Evolutionary conservation across 2,113 vertebrate genomes (phyloP).

Genomic region (Baryphthengus martii): DNA sequence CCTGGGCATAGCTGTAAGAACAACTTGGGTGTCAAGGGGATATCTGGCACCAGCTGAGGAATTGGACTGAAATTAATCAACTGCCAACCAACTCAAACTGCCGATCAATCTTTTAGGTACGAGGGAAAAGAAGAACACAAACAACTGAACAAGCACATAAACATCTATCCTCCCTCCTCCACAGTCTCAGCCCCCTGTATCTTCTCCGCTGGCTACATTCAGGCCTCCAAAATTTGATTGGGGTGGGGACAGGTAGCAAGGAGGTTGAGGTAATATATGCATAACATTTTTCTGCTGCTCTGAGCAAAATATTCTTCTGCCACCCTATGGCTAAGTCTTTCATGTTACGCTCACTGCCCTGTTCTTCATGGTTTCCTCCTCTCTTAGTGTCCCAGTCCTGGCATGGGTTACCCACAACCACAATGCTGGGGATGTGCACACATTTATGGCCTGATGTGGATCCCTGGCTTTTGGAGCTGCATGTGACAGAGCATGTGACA

Average conservation of each 20-base stretch:
- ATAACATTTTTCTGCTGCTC: not conserved
- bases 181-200: not conserved
- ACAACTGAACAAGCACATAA: not conserved
- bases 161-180: not conserved
- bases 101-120: not conserved
- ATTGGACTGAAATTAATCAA: not conserved
- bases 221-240: not conserved
- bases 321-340: not conserved
- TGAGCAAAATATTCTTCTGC: not conserved
- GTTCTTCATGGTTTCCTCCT: not conserved
- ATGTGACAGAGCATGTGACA: too few relatives aligned
- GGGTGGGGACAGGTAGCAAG: not conserved
- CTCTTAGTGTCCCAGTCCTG: not conserved
- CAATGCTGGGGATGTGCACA: not conserved
- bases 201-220: not conserved
- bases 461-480: too few relatives aligned
- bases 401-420: fast-evolving
- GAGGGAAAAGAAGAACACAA: not conserved
- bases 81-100: not conserved
- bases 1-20: not conserved
- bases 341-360: not conserved
- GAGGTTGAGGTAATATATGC: not conserved
- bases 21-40: not conserved
- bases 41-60: not conserved
- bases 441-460: too few relatives aligned